Base-by-base conservation (phyloP, 2,113 vertebrate species). In the Scalopus aquaticus region DNA sequence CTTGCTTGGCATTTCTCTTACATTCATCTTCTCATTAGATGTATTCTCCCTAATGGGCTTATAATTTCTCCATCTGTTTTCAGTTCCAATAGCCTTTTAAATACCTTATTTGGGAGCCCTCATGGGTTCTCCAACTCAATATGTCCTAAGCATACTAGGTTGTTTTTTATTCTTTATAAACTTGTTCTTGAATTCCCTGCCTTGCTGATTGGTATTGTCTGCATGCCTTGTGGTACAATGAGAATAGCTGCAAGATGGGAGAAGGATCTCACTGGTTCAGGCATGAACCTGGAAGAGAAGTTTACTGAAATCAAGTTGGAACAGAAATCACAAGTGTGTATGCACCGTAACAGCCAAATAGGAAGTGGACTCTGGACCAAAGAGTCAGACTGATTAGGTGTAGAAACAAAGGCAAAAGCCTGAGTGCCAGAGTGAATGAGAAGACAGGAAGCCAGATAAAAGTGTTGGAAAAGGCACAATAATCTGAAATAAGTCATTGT, bases 101-200 rank as follows among this genome's bases (percentile, higher is more conserved):
- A 49, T 78, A 42, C 58, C 7, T 88, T 30, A 30, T 11, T 22
- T 51, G 17, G 22, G n/a, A 11, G 11, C 39, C 6, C 62, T n/a
- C 30, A 64, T 7, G 69, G 22, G 11, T 51, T 28, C 54, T 84
- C 39, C 62, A 81, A 74, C 13, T 89, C 51, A 77, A 49, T 4
- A 22, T 30, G 6, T 19, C 51, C 39, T 58, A 89, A 42, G 12
- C 17, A 65, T 28, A 10, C 16, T 64, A 51, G 56, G 26, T 64
- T 83, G 64, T 56, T 58, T 86, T 92, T 26, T 88, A 51, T 35
- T 80, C 30, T 70, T 65, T 74, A 88, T 82, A 82, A 91, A 20
- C 9, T 37, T 56, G 9, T 6, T 86, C 44, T 86, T 82, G 42
- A 72, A 49, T 83, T 81, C 24, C 49, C 4, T 9, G 35, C 9